Base-by-base conservation (phyloP, 2,888 invertebrate species). In the Anticlea derivata region DNA sequence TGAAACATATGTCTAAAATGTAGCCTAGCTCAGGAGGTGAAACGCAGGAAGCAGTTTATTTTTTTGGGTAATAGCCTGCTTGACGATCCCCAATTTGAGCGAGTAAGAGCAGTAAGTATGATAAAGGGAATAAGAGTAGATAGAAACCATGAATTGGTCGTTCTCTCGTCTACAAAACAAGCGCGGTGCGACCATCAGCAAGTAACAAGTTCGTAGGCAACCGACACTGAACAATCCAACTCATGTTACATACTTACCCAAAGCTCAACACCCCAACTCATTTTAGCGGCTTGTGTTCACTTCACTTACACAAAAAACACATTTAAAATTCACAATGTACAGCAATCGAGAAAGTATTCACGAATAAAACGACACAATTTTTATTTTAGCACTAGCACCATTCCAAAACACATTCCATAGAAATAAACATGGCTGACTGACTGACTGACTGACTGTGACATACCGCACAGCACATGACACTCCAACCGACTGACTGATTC, bases 241-340 rank as follows among this genome's bases (percentile, higher is more conserved):
- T 55, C 43, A 58, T 33, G 26, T 66, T 40, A 60, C 62, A 54
- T 63, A 91, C 93, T 92, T 86, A 93, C 93, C 93, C 93, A 93
- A 83, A 93, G 92, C 87, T 93, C 93, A 55, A 92, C 92, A 82
- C 93, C 93, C 93, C 93, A 93, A 88, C 93, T 93, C 92, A 93
- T 92, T 87, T 88, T 92, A 69, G 80, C 82, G 70, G 76, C 71
- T 74, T 73, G 73, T 73, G 69, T 74, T 83, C 82, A 80, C 80
- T 73, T 80, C 86, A 87, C 80, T 80, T 72, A 74, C 88, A 87
- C 85, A 78, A 75, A 70, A 80, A 84, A 83, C 84, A 85, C 88
- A 89, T 88, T 81, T 83, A 86, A 80, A 75, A 75, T 77, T 77
- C 88, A 86, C 87, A 75, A 66, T 80, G 80, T 68, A 62, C 61